A percentile compares a stretch with the other conserved stretches of the same genome.
These are phyloP conservation scores for Hoplostethus mediterraneus DNA, from an alignment of 2,797 vertebrate genomes.

Conservation along the genomic window DNA sequence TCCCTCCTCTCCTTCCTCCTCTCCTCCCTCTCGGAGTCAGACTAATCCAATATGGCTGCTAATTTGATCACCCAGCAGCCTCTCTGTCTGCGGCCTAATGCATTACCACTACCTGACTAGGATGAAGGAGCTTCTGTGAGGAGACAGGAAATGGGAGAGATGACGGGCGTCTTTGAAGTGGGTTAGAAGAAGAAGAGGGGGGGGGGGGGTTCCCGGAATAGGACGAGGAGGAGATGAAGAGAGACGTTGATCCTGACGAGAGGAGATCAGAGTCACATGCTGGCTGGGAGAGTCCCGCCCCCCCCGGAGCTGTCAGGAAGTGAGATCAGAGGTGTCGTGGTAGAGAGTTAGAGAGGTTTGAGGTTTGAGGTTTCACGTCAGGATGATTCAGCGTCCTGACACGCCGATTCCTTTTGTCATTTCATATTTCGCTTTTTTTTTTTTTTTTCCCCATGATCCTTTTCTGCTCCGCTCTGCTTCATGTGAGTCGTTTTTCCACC, in stretches of 20 bases:
- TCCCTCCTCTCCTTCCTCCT: not conserved
- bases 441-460: no score
- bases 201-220: not conserved
- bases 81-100: constrained; percentile 45
- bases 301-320: no score
- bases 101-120: constrained; percentile 35
- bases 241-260: not conserved
- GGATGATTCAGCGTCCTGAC: no score
- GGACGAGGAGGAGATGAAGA: not conserved
- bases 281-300: not conserved
- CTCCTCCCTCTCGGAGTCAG: constrained; percentile 10
- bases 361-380: not conserved
- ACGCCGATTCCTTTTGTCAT: no score
- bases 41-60: constrained; percentile 58
- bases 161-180: constrained; percentile 10
- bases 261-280: constrained; percentile 33
- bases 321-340: no score
- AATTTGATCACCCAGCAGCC: constrained; percentile 39
- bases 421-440: no score
- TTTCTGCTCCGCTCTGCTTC: no score
- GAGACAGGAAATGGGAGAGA: constrained; percentile 36
- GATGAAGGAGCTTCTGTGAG: constrained; percentile 39
- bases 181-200: constrained; percentile 3
- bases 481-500: no score
- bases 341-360: no score